Evolutionary conservation across 2,797 vertebrate species (phyloP).

Genomic region (Liasis olivaceus): DNA sequence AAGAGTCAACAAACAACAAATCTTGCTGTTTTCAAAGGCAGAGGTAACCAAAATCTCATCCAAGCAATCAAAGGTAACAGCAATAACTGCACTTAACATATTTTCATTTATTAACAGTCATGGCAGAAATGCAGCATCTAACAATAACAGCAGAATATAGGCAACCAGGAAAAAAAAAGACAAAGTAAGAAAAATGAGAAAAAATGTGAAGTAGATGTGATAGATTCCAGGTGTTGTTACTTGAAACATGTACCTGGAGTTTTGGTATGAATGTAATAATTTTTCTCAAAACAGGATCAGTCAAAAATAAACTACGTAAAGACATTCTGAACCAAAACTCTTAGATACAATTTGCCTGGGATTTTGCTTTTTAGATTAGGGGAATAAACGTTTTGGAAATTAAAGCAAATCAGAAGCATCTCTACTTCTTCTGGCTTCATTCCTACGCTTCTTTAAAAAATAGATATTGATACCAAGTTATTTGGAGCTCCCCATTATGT

Average conservation of each 20-base stretch:
- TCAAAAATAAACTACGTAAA: slow-evolving; percentile 20
- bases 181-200: slow-evolving; percentile 15
- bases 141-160: neutral
- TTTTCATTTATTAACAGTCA: neutral
- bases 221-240: slow-evolving; percentile 59
- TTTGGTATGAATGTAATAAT: slow-evolving; percentile 52
- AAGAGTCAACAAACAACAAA: neutral
- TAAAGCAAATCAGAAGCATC: neutral
- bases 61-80: neutral
- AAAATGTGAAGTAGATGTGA: slow-evolving; percentile 52
- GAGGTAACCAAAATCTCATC: neutral
- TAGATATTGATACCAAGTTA: neutral
- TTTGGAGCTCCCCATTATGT: fast-evolving
- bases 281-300: slow-evolving; percentile 13
- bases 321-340: slow-evolving; percentile 14
- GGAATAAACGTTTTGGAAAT: neutral
- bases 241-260: slow-evolving; percentile 56
- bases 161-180: slow-evolving; percentile 6
- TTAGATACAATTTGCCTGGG: neutral
- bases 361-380: neutral
- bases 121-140: neutral
- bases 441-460: slow-evolving; percentile 12
- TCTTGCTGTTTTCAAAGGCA: neutral
- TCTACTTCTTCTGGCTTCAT: neutral
- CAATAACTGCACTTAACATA: neutral